Evolutionary conservation across 2,797 vertebrate genomes (phyloP), one percentile per base, ranked within the genome.

Genomic region (Microctenopoma stevenorrisi): DNA sequence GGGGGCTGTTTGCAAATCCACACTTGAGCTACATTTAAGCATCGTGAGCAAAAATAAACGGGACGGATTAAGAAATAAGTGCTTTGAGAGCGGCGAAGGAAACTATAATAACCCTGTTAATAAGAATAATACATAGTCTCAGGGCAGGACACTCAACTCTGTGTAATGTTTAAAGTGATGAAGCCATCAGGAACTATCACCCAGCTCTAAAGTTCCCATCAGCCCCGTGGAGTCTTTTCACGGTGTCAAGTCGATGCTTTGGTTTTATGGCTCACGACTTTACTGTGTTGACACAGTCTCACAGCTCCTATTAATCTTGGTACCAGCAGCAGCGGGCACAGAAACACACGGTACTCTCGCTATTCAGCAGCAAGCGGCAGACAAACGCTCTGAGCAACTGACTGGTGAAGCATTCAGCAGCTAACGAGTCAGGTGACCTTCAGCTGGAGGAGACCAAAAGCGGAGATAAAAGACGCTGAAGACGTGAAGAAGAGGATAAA

Each of bases 381-480:
- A 40, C 44, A 10, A 25, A 65, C 22, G 59, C 22, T 4, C 14
- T 48, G 0, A 28, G 64, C 28, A 10, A 57, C 6, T 0, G 13
- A 14, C 51, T 1, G 47, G 25, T 12, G 22, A 14, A 49, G 22
- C 15, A 2, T 18, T 22, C 5, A 43, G 22, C 55, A 28, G 25
- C 25, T 52, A 9, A 33, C 8, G 37, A 43, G 10, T 1, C 15
- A 42, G 37, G 30, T 28, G 1, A 13, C 37, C 28, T 9, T 7
- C 25, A 28, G 48, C 0, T 28, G 60, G 48, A 28, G 60, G 60
- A 51, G 48, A 51, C 14, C 47, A 51, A 63, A 61, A n/a, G 8
- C 37, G 4, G 37, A 43, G 38, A 16, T 8, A 18, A 42, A 30
- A 50, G 12, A 22, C 2, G 14, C 12, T 2, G 40, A 42, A 42